Percentiles rank a stretch among this genome's conserved stretches.
Evolutionary conservation across 1,140 invertebrate species (phyloP).

Genomic region (Pygmarrhopalites habei): DNA sequence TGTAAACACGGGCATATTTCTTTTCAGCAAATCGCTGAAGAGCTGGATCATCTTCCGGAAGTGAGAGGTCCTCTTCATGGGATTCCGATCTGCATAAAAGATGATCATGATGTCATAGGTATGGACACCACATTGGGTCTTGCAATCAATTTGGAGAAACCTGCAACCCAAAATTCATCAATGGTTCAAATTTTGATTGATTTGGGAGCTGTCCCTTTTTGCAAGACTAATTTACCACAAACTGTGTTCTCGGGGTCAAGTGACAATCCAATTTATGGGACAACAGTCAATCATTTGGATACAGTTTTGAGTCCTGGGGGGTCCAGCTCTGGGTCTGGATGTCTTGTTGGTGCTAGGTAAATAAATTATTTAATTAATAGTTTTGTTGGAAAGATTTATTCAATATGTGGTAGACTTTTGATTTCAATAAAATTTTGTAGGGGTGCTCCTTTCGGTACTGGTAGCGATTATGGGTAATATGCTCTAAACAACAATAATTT

Average conservation of each 20-base stretch:
- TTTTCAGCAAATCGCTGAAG: conserved; percentile 40
- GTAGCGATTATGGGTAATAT: conserved; percentile 51
- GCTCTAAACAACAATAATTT: no score
- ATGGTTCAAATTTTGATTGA: conserved; percentile 41
- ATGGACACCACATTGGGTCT: conserved; percentile 47
- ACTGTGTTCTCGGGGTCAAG: conserved; percentile 41
- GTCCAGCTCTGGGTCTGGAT: conserved; percentile 42
- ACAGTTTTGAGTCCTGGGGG: conserved; percentile 43
- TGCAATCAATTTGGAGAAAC: conserved; percentile 42
- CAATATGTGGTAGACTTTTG: no score
- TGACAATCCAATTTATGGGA: conserved; percentile 49
- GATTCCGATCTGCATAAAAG: conserved; percentile 44
- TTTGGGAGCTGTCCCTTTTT: conserved; percentile 47
- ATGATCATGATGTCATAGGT: conserved; percentile 42
- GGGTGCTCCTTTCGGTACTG: conserved; percentile 14
- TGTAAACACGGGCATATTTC: neutral
- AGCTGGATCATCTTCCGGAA: conserved; percentile 39
- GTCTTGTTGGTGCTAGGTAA: conserved; percentile 46
- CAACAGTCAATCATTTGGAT: conserved; percentile 44
- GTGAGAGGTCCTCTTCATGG: conserved; percentile 42
- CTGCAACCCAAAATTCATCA: conserved; percentile 40
- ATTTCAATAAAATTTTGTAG: no score
- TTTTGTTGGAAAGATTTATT: no score
- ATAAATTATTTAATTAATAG: no score
- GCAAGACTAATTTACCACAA: conserved; percentile 48